Conservation (phyloP, 2,113 vertebrate species). For the Ceyx cyanopectus region DNA sequence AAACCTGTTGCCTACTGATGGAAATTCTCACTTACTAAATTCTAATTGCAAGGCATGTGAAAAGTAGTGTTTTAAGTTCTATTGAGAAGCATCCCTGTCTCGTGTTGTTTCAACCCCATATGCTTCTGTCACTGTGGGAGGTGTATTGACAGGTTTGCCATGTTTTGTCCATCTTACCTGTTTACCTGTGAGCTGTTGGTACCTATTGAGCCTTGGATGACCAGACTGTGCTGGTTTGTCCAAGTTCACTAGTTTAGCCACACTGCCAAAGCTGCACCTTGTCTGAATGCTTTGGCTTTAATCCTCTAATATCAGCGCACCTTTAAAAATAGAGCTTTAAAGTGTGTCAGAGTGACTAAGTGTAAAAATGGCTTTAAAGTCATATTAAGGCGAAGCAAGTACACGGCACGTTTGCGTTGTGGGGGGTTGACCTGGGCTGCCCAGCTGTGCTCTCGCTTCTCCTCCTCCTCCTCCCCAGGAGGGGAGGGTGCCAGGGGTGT, state of each 20-base stretch:
- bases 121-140: neutral
- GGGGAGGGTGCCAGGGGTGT: too few relatives aligned
- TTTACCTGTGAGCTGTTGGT: neutral
- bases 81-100: neutral
- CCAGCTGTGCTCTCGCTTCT: fast-evolving
- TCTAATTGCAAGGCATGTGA: neutral
- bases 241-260: neutral
- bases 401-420: fast-evolving
- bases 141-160: neutral
- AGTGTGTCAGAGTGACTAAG: neutral
- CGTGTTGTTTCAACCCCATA: neutral
- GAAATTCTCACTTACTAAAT: neutral
- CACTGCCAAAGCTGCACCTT: neutral
- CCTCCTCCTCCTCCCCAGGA: neutral
- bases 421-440: neutral
- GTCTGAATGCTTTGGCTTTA: neutral
- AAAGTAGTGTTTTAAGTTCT: neutral
- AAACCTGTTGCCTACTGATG: neutral
- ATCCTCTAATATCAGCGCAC: neutral
- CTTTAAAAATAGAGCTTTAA: neutral
- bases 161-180: neutral
- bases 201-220: neutral
- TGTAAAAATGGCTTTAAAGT: neutral
- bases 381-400: neutral
- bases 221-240: neutral